Evolutionary conservation across 1,140 invertebrate species (phyloP).

Genomic region (Solen grandis): DNA sequence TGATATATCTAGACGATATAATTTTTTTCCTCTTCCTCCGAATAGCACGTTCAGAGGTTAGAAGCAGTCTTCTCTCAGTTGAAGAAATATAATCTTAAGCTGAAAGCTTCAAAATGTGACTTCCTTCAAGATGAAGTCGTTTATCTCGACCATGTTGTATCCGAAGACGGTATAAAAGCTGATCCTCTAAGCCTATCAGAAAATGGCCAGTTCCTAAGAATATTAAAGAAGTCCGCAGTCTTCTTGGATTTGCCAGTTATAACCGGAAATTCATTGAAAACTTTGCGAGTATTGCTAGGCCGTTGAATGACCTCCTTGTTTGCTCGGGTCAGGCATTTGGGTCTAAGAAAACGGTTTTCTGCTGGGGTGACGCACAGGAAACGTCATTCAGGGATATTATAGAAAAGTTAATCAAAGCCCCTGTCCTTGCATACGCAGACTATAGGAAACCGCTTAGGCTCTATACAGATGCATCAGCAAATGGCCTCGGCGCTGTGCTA

Average conservation of each 20-base stretch:
- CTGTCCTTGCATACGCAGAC: conserved; percentile 24
- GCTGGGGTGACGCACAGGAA: conserved; percentile 25
- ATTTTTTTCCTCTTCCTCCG: conserved; percentile 3
- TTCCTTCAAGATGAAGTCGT: no score
- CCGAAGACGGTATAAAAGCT: background rate
- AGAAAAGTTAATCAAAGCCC: background rate
- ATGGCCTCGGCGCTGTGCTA: background rate
- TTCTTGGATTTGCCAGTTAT: conserved; percentile 31
- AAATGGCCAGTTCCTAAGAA: conserved; percentile 1
- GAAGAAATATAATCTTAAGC: background rate
- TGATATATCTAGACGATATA: no score
- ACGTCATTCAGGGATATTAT: conserved; percentile 12
- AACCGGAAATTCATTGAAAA: conserved; percentile 1
- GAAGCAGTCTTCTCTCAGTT: conserved; percentile 7
- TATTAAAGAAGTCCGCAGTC: conserved; percentile 7
- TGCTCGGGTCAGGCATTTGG: background rate
- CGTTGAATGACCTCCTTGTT: background rate
- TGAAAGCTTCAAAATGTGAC: conserved; percentile 19
- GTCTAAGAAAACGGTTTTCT: background rate
- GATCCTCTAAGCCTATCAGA: background rate
- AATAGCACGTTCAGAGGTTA: background rate
- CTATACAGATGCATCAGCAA: conserved; percentile 13
- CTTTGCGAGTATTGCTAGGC: background rate
- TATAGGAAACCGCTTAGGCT: conserved; percentile 8
- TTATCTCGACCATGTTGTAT: no score